Percentiles rank a stretch among this genome's conserved stretches.
Conservation (phyloP, 2,888 invertebrate species). For the Dolichomitus sp. region DNA sequence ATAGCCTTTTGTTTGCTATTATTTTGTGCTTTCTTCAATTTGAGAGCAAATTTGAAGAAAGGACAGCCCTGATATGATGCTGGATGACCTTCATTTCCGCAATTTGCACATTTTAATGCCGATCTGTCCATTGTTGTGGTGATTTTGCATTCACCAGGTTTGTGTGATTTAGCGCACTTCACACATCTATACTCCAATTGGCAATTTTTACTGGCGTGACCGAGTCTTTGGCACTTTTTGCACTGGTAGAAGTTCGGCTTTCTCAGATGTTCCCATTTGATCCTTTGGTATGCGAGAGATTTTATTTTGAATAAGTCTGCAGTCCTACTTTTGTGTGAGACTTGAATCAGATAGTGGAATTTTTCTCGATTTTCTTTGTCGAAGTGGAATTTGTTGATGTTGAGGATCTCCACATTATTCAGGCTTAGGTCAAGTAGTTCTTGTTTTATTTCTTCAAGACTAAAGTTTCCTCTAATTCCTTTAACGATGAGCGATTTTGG, state of each 20-base stretch:
- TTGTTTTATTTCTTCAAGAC: constrained; percentile 7
- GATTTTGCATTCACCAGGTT: constrained; percentile 19
- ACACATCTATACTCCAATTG: constrained; percentile 35
- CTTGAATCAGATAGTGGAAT: constrained; percentile 23
- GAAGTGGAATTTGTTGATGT: constrained; percentile 4
- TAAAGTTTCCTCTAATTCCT: constrained; percentile 24
- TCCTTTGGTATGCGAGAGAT: constrained; percentile 29
- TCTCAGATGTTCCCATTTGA: constrained; percentile 30
- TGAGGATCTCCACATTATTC: constrained; percentile 2
- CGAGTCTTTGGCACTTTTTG: constrained; percentile 45
- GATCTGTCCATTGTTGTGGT: not conserved
- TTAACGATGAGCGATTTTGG: constrained; percentile 22
- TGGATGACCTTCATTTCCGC: not conserved
- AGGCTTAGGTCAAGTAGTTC: constrained; percentile 9
- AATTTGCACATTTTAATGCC: not conserved
- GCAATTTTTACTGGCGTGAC: constrained; percentile 41
- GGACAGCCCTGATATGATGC: constrained; percentile 2
- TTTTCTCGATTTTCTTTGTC: constrained; percentile 29
- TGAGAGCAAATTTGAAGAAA: not conserved
- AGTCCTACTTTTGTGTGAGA: constrained; percentile 3
- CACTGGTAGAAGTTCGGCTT: constrained; percentile 35
- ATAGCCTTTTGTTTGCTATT: not conserved
- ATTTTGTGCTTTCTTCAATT: not conserved
- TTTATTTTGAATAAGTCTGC: not conserved
- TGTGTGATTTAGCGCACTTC: constrained; percentile 33